phyloP scores from a whole-genome alignment of 1,140 invertebrate genomes.

The Drosophila willistoni region DNA sequence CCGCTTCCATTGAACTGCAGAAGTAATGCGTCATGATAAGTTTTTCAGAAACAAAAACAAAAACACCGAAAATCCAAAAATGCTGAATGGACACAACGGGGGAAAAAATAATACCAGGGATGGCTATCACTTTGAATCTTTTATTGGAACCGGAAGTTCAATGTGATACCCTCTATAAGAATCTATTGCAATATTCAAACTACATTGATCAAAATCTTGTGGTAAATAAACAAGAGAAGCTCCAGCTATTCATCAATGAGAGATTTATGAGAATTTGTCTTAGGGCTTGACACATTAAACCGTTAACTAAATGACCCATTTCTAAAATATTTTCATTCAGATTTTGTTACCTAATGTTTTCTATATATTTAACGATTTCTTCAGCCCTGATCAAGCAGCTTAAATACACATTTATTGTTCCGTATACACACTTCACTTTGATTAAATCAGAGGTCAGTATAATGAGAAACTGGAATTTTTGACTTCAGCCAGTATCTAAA shows the following conservation, averaged over 20 bases:
- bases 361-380: background rate
- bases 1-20: conserved; percentile 62
- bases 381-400: background rate
- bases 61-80: conserved; percentile 20
- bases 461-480: conserved; percentile 74
- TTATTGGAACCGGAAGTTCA: background rate
- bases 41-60: conserved; percentile 37
- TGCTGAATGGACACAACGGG: conserved; percentile 37
- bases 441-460: conserved; percentile 63
- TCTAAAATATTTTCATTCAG: too few relatives aligned
- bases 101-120: conserved; percentile 35
- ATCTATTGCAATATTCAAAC: too few relatives aligned
- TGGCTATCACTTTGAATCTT: conserved; percentile 35
- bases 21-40: conserved; percentile 54
- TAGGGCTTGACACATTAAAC: too few relatives aligned
- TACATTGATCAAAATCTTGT: too few relatives aligned
- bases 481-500: conserved; percentile 27
- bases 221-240: too few relatives aligned
- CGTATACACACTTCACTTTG: conserved; percentile 43
- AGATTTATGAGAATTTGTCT: too few relatives aligned
- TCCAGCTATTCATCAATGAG: too few relatives aligned
- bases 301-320: too few relatives aligned
- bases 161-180: too few relatives aligned
- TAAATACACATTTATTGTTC: background rate
- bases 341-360: too few relatives aligned